Evolutionary conservation across 2,888 invertebrate genomes (phyloP).

Genomic region (Lepidocyrtinus sp.): DNA sequence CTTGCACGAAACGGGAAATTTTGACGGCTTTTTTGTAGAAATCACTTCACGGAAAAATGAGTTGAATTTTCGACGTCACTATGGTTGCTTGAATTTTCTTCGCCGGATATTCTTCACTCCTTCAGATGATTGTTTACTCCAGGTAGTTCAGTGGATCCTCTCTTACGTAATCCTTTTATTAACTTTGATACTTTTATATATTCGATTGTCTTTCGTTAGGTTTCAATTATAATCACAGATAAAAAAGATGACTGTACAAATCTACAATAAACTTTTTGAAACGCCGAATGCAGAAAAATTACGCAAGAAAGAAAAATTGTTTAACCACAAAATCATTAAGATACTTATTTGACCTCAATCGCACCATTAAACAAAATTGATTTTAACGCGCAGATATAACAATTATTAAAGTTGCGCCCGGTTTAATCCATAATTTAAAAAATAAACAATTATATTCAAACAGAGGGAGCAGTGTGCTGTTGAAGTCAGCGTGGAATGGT

Average conservation of each 20-base stretch:
- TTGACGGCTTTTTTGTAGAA: conserved; percentile 64
- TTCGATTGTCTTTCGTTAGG: conserved; percentile 39
- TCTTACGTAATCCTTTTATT: conserved; percentile 11
- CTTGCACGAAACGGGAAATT: conserved; percentile 70
- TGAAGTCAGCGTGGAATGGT: conserved; percentile 47
- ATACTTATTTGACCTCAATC: too few relatives aligned
- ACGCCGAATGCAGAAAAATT: too few relatives aligned
- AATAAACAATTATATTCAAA: too few relatives aligned
- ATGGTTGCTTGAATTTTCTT: background rate
- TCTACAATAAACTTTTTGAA: too few relatives aligned
- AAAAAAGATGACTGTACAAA: too few relatives aligned
- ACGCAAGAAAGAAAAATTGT: too few relatives aligned
- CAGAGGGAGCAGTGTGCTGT: conserved; percentile 26
- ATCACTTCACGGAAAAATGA: conserved; percentile 37
- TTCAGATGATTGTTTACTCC: too few relatives aligned
- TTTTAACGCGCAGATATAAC: too few relatives aligned
- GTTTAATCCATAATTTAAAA: conserved; percentile 24
- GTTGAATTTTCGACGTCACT: too few relatives aligned
- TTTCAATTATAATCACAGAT: conserved; percentile 51
- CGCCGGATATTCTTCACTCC: background rate
- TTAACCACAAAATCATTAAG: too few relatives aligned
- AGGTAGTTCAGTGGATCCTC: background rate
- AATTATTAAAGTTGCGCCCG: too few relatives aligned
- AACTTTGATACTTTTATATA: conserved; percentile 22
- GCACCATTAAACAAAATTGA: too few relatives aligned